Evolutionary conservation across 1,140 invertebrate genomes (phyloP), one percentile per base, ranked within the genome.

Genomic region (Sesamia nonagrioides): DNA sequence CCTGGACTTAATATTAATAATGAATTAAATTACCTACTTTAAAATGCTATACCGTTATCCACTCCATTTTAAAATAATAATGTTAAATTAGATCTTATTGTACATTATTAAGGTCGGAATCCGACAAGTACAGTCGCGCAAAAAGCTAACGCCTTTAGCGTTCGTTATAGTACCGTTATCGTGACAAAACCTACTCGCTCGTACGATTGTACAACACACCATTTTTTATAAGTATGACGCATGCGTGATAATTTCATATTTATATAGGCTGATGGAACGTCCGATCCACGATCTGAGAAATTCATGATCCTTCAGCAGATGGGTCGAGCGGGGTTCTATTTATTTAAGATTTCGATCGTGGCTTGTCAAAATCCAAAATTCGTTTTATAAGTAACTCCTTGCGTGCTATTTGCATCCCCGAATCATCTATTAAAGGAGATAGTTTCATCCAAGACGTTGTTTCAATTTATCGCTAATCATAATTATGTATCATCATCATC

Each of bases 131-230:
- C 81, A 71, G 52, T 82, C 58, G 77, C 54, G 15, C 77, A 83
- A 85, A 82, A 84, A 84, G 81, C 78, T 80, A 82, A 80, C 42
- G 71, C 71, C 77, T 78, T 74, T 77, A 56, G 72, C 68, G 76
- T 79, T 84, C 83, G 85, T 88, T 86, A 82, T 40, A 60, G 60
- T 88, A 88, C 89, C 86, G 90, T 89, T 91, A 89, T 84, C 79
- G 56, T 77, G 63, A 75, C 50, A 13, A 45, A 45, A 48, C 69
- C 52, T 74, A 83, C 75, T 82, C 80, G 82, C 60, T 75, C 60
- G 73, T 82, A 78, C 76, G 79, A 81, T 77, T 56, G 73, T 82
- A 80, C 78, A 72, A 81, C 77, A 79, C 56, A 52, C 75, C 48
- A 76, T 80, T 88, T n/a, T 84, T 84, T 84, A 82, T 82, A 69